phyloP scores from a whole-genome alignment of 1,140 invertebrate genomes.

The Dreissena polymorpha region DNA sequence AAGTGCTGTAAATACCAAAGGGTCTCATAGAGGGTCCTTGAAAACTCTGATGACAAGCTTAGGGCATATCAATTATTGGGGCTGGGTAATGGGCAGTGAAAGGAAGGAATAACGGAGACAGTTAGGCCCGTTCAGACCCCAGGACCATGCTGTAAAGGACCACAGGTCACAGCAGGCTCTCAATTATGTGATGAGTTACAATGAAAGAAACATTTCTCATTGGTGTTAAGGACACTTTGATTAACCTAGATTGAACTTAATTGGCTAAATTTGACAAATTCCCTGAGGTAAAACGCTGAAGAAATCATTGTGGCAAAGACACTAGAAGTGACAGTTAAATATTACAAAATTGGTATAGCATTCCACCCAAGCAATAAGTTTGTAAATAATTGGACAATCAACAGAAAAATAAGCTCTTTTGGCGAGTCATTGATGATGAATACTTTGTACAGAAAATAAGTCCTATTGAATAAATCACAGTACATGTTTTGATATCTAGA shows the following conservation, averaged over 20 bases:
- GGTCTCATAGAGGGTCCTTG: neutral
- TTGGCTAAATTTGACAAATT: neutral
- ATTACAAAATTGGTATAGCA: no score
- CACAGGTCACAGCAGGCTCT: neutral
- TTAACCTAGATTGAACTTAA: conserved; percentile 1
- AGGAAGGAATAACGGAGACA: neutral
- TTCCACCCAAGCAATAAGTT: no score
- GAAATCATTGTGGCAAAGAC: no score
- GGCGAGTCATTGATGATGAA: no score
- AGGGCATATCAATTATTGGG: neutral
- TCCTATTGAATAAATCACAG: no score
- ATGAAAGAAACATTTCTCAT: neutral
- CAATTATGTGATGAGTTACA: neutral
- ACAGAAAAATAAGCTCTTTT: no score
- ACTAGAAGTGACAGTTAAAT: no score
- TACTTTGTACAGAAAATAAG: no score
- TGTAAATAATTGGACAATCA: no score
- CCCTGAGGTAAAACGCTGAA: no score
- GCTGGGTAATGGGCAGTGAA: neutral
- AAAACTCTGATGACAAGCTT: neutral
- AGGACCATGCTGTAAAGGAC: neutral
- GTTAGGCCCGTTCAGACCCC: neutral
- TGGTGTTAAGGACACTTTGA: neutral
- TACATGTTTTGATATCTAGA: no score
- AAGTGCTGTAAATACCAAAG: no score